Evolutionary conservation across 2,797 vertebrate genomes (phyloP).

Genomic region (Amniataba percoides): DNA sequence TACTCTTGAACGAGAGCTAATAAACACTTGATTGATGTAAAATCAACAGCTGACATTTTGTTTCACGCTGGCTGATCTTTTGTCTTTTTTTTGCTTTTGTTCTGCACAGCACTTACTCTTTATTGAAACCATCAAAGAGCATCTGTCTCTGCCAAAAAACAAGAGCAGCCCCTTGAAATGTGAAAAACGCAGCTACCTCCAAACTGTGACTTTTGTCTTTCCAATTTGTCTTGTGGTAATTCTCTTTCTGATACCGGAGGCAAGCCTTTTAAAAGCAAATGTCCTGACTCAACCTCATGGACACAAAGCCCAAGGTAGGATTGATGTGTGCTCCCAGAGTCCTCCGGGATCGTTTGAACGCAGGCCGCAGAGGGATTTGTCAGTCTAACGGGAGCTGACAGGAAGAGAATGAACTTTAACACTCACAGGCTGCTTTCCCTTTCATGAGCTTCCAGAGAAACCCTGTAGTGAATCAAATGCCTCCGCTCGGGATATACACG

Average conservation of each 20-base stretch:
- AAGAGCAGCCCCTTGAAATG: neutral
- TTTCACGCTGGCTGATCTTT: constrained; percentile 8
- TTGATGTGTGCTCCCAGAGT: constrained; percentile 36
- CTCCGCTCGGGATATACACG: constrained; percentile 16
- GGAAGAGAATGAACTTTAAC: constrained; percentile 71
- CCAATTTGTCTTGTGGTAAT: constrained; percentile 3
- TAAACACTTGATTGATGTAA: neutral
- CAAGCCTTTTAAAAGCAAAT: constrained; percentile 19
- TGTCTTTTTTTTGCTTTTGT: neutral
- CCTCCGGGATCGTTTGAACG: constrained; percentile 53
- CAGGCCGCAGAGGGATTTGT: constrained; percentile 56
- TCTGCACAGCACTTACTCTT: neutral
- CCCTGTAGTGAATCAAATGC: constrained; percentile 59
- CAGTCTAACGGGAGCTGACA: constrained; percentile 70
- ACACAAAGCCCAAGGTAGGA: constrained; percentile 34
- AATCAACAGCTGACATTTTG: neutral
- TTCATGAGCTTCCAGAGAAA: constrained; percentile 72
- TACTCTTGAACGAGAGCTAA: neutral
- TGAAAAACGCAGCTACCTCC: constrained; percentile 17
- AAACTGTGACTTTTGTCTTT: constrained; percentile 19
- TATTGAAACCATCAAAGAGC: constrained; percentile 3
- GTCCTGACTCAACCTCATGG: constrained; percentile 32
- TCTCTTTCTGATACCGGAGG: constrained; percentile 1
- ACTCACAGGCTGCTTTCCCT: constrained; percentile 67
- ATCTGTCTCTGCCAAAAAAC: constrained; percentile 1